A percentile compares a stretch with the other conserved stretches of the same genome.
Conservation (phyloP, 2,888 invertebrate species). For the Patella pellucida region DNA sequence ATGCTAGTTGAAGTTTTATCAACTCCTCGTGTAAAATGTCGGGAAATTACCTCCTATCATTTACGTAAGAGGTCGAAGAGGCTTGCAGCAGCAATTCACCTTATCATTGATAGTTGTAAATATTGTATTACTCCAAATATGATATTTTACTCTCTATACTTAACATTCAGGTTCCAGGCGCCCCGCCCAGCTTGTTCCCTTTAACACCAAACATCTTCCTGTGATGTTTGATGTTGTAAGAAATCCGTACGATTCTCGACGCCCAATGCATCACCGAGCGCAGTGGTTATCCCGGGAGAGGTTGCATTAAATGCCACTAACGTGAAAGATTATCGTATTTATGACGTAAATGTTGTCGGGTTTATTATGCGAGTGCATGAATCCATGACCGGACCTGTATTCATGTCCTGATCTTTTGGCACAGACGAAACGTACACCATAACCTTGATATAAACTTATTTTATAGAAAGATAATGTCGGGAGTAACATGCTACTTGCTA, state of each 20-base stretch:
- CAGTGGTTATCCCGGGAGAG: neutral
- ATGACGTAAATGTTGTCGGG: neutral
- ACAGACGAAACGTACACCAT: too few species aligned
- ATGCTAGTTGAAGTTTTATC: neutral
- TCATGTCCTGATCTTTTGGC: too few species aligned
- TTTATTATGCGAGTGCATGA: neutral
- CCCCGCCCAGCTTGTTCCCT: neutral
- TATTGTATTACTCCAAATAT: neutral
- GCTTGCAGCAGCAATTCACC: neutral
- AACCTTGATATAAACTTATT: too few species aligned
- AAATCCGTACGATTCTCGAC: neutral
- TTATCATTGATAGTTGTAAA: neutral
- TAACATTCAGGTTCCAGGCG: neutral
- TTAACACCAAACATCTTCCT: neutral
- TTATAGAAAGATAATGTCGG: too few species aligned
- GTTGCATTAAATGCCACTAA: neutral
- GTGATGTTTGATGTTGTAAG: neutral
- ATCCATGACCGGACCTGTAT: neutral
- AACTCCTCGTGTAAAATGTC: neutral
- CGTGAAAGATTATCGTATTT: conserved; percentile 7
- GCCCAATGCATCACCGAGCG: neutral
- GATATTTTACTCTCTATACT: neutral
- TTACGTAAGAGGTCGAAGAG: conserved; percentile 1
- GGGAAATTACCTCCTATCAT: neutral
- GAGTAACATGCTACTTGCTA: too few species aligned